Percentiles rank a stretch among this genome's conserved stretches.
These are phyloP conservation scores for Cyclura pinguis DNA, from an alignment of 2,797 vertebrate species.

Conservation along the genomic window DNA sequence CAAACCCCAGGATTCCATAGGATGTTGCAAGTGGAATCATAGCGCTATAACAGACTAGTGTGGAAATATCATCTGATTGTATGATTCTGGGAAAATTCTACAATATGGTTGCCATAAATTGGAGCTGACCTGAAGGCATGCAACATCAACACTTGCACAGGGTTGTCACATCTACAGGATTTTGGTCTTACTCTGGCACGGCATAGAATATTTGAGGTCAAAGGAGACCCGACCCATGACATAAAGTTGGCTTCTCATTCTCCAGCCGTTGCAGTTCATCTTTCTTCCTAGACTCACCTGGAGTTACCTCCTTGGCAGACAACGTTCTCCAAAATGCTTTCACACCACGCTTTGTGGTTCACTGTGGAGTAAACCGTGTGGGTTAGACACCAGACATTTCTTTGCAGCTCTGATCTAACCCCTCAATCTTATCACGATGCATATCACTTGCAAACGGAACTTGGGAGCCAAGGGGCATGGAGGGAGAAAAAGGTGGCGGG, in stretches of 20 bases:
- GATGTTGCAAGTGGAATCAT: too few species aligned
- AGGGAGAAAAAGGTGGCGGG: not conserved
- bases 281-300: not conserved
- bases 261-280: not conserved
- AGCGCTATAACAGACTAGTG: too few species aligned
- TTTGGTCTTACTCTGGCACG: too few species aligned
- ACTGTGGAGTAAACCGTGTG: not conserved
- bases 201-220: too few species aligned
- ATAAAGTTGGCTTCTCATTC: not conserved
- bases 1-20: too few species aligned
- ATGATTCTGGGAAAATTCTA: too few species aligned
- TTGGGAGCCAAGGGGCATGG: slow-evolving; percentile 8
- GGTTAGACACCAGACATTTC: not conserved
- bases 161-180: too few species aligned
- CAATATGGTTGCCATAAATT: too few species aligned
- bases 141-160: too few species aligned
- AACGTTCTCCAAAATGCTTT: not conserved
- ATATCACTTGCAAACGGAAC: not conserved
- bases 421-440: not conserved
- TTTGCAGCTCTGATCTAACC: not conserved
- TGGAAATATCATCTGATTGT: too few species aligned
- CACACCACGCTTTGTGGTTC: not conserved
- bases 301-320: accelerated
- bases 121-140: too few species aligned
- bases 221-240: not conserved